phyloP scores from a whole-genome alignment of 2,888 invertebrate species.

The Cephus pygmeus region DNA sequence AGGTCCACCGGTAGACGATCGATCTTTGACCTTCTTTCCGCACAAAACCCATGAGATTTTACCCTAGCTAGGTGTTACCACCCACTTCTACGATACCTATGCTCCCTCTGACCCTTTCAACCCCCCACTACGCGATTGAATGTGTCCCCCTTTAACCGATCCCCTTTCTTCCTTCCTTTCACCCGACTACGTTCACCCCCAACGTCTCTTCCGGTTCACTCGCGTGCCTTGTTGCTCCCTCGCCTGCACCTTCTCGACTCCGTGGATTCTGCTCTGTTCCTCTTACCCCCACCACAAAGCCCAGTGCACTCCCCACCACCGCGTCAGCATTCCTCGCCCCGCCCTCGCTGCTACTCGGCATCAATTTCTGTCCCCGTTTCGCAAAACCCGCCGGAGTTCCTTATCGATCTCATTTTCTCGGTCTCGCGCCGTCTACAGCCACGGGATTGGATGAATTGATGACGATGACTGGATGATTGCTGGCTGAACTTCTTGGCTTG shows the following conservation, averaged over 20 bases:
- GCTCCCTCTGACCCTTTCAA: constrained; percentile 13
- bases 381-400: constrained; percentile 34
- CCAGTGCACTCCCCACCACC: background rate
- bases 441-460: background rate
- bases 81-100: background rate
- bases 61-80: background rate
- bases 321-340: background rate
- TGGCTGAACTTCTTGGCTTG: background rate
- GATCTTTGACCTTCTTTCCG: constrained; percentile 52
- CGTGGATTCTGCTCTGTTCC: background rate
- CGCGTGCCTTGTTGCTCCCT: background rate
- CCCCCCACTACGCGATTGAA: constrained; percentile 12
- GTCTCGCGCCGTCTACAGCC: background rate
- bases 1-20: constrained; percentile 44
- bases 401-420: constrained; percentile 49
- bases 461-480: background rate
- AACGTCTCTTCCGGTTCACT: background rate
- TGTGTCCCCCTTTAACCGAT: constrained; percentile 12
- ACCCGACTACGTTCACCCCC: constrained; percentile 8
- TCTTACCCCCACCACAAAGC: background rate
- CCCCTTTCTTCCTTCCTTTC: constrained; percentile 12
- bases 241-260: background rate
- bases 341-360: constrained; percentile 32
- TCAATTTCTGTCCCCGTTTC: constrained; percentile 53
- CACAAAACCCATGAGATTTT: constrained; percentile 41